These are phyloP conservation scores for Anas platyrhynchos DNA, from an alignment of 2,113 vertebrate species.

Conservation along the genomic window DNA sequence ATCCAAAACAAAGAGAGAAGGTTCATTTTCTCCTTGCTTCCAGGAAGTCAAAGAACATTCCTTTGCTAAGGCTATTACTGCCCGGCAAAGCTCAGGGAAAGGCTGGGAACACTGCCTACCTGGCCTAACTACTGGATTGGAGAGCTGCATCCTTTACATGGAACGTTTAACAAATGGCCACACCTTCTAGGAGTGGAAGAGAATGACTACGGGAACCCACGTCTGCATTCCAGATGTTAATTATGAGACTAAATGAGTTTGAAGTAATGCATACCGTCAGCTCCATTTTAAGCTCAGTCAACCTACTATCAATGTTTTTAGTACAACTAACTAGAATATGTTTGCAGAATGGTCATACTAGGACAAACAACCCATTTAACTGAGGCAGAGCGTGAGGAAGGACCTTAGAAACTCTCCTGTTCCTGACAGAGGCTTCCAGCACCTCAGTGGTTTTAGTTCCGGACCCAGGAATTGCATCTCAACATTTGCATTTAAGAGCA, in stretches of 20 bases:
- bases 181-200: neutral
- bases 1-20: neutral
- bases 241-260: neutral
- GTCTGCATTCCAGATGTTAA: neutral
- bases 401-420: neutral
- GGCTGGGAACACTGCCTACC: accelerated
- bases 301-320: neutral
- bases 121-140: accelerated
- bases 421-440: neutral
- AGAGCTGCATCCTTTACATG: neutral
- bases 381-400: neutral
- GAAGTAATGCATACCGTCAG: neutral
- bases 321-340: neutral
- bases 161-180: neutral
- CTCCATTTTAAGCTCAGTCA: neutral
- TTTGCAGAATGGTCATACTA: neutral
- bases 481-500: accelerated
- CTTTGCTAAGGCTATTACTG: neutral
- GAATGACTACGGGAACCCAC: neutral
- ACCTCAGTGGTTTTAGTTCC: neutral
- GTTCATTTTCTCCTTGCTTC: neutral
- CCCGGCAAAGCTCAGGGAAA: neutral
- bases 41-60: neutral
- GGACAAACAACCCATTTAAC: neutral
- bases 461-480: neutral